Conservation (phyloP, 2,113 vertebrate species). For the Chrysochloris asiatica region DNA sequence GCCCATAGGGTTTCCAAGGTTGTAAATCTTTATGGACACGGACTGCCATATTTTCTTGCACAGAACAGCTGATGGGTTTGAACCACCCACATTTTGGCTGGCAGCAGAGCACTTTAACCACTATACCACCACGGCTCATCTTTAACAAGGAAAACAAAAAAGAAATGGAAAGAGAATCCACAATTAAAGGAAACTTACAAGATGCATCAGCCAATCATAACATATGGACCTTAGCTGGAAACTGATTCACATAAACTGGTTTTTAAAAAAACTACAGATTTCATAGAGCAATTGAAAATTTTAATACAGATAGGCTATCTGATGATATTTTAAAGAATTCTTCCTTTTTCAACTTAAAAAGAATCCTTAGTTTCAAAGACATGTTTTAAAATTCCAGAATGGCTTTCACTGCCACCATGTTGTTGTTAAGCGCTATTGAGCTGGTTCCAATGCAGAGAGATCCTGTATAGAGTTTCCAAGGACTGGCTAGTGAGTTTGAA, state of each 20-base stretch:
- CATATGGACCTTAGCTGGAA: not conserved
- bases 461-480: no score
- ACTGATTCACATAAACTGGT: not conserved
- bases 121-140: not conserved
- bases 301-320: not conserved
- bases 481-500: no score
- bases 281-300: not conserved
- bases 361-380: not conserved
- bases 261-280: slow-evolving; percentile 13
- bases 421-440: no score
- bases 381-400: not conserved
- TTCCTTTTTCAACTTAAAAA: slow-evolving; percentile 1
- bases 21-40: not conserved
- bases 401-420: not conserved
- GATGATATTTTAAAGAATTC: slow-evolving; percentile 5
- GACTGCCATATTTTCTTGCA: not conserved
- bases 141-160: not conserved
- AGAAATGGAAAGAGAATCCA: not conserved
- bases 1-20: not conserved
- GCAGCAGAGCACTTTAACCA: not conserved
- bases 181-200: slow-evolving; percentile 22
- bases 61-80: no score
- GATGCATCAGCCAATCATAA: slow-evolving; percentile 13
- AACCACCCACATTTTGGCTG: not conserved
- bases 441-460: no score